Evolutionary conservation across 1,140 invertebrate genomes (phyloP).

Genomic region (Cataglyphis hispanica): DNA sequence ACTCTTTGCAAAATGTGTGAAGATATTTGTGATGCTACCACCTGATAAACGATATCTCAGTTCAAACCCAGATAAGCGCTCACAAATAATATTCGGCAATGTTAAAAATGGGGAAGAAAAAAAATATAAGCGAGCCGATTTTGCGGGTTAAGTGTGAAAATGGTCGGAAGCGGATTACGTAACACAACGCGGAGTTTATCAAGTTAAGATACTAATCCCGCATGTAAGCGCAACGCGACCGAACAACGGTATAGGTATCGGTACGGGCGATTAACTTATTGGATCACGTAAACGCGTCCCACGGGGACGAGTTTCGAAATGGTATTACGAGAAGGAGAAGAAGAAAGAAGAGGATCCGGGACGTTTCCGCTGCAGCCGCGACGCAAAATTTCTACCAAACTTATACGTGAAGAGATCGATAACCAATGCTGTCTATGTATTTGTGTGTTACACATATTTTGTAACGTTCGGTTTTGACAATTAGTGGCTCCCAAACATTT

Average conservation of each 20-base stretch:
- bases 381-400: conserved; percentile 45
- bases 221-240: conserved; percentile 30
- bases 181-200: conserved; percentile 36
- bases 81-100: neutral
- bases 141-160: conserved; percentile 9
- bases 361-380: conserved; percentile 18
- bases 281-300: conserved; percentile 42
- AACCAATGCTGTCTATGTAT: neutral
- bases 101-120: neutral
- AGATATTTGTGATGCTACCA: neutral
- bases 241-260: conserved; percentile 17
- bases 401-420: conserved; percentile 39
- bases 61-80: neutral
- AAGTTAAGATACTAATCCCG: conserved; percentile 52
- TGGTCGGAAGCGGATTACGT: conserved; percentile 12
- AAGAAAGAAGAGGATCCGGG: neutral
- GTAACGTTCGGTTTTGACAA: conserved; percentile 28
- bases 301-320: conserved; percentile 47
- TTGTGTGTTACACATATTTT: neutral
- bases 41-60: neutral
- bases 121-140: neutral
- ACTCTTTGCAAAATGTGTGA: neutral
- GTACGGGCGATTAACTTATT: conserved; percentile 48
- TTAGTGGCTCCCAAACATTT: conserved; percentile 14
- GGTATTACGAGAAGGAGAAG: neutral